phyloP scores from a whole-genome alignment of 1,140 invertebrate species.

The Eueides isabella region DNA sequence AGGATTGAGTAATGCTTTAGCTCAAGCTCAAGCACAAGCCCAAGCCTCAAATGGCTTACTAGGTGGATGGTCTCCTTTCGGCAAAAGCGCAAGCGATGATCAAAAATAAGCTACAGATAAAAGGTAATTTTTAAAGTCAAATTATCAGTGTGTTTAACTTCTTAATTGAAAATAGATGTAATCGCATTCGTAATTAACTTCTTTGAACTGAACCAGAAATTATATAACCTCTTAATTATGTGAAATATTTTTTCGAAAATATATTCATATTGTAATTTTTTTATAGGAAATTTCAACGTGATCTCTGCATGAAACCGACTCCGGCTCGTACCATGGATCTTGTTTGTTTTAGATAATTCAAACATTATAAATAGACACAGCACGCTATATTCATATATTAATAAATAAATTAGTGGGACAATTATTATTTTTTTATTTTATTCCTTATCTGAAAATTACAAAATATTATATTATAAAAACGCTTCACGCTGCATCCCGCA shows the following conservation, averaged over 20 bases:
- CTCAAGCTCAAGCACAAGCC: constrained; percentile 5
- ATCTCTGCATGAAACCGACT: constrained; percentile 44
- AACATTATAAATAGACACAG: constrained; percentile 54
- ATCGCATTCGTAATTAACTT: not conserved
- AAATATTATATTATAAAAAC: too few species aligned
- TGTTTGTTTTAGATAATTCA: constrained; percentile 33
- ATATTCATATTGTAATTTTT: not conserved
- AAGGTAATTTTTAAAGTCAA: not conserved
- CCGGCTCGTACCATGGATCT: constrained; percentile 40
- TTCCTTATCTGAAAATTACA: not conserved
- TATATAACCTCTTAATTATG: too few species aligned
- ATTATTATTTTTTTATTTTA: not conserved
- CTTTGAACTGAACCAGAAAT: not conserved
- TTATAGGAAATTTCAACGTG: constrained; percentile 43
- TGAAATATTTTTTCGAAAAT: too few species aligned
- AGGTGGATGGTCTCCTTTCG: constrained; percentile 4
- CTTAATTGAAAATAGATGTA: not conserved
- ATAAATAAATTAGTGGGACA: constrained; percentile 63
- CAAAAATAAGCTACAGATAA: not conserved
- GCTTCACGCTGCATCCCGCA: too few species aligned
- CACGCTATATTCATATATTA: constrained; percentile 50
- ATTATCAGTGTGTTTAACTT: not conserved
- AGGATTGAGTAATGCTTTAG: constrained; percentile 12
- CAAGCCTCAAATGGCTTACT: not conserved
- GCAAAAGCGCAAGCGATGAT: constrained; percentile 10